phyloP scores from a whole-genome alignment of 1,140 invertebrate genomes.

The Euura lappo region DNA sequence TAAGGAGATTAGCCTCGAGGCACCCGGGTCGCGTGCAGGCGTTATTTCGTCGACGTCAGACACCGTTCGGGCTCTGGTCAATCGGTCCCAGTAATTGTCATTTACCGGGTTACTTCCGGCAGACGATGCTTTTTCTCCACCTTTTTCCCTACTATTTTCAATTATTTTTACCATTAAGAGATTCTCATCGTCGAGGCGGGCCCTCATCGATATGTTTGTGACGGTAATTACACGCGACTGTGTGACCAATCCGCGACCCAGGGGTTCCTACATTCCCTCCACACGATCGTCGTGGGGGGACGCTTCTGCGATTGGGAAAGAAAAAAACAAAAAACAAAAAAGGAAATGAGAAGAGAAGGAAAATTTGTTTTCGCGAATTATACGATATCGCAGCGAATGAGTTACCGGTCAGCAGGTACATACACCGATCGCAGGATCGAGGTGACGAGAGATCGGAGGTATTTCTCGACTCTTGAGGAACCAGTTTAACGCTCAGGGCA shows the following conservation, averaged over 20 bases:
- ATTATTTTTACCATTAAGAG: slow-evolving; percentile 5
- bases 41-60: slow-evolving; percentile 43
- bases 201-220: slow-evolving; percentile 20
- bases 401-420: too few species aligned
- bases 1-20: neutral
- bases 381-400: too few species aligned
- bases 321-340: neutral
- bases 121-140: slow-evolving; percentile 26
- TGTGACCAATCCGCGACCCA: neutral
- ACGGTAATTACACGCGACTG: neutral
- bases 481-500: neutral
- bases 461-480: neutral
- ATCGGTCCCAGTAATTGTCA: slow-evolving; percentile 52
- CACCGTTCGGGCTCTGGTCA: slow-evolving; percentile 29
- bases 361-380: too few species aligned
- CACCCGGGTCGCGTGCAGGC: neutral
- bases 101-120: slow-evolving; percentile 54
- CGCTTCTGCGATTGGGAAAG: neutral
- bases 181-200: neutral
- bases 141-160: slow-evolving; percentile 15
- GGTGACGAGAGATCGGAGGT: slow-evolving; percentile 1
- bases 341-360: neutral
- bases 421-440: neutral
- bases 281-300: neutral
- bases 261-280: neutral